A percentile compares a stretch with the other conserved stretches of the same genome.
Evolutionary conservation across 2,888 invertebrate species (phyloP).

Genomic region (Pseudoips prasinana): DNA sequence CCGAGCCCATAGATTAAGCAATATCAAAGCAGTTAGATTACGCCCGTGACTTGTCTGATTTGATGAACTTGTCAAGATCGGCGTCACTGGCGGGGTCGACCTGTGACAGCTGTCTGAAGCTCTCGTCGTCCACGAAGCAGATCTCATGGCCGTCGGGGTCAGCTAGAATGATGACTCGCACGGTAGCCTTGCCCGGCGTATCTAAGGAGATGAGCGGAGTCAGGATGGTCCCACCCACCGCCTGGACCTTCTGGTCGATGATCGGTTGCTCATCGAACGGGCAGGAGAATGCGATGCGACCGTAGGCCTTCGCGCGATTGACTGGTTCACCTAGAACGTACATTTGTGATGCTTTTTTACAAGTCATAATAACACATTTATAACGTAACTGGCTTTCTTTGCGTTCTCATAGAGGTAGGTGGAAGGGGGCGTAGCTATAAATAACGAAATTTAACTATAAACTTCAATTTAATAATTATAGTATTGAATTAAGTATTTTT

Average conservation of each 20-base stretch:
- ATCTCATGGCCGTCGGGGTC: slow-evolving; percentile 99
- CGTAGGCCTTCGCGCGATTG: slow-evolving; percentile 94
- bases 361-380: too few species aligned
- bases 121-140: slow-evolving; percentile 98
- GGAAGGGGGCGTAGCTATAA: too few species aligned
- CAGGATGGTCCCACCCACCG: slow-evolving; percentile 87
- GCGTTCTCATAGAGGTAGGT: too few species aligned
- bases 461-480: too few species aligned
- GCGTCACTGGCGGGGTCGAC: slow-evolving; percentile 92
- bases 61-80: slow-evolving; percentile 89
- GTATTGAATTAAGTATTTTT: too few species aligned
- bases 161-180: slow-evolving; percentile 96
- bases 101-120: slow-evolving; percentile 92
- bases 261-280: slow-evolving; percentile 89
- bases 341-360: not conserved
- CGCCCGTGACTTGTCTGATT: slow-evolving; percentile 83
- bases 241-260: slow-evolving; percentile 88
- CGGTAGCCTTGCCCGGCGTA: slow-evolving; percentile 98
- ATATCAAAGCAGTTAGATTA: slow-evolving; percentile 26
- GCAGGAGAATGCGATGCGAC: slow-evolving; percentile 96
- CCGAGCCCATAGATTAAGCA: not conserved
- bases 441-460: too few species aligned
- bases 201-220: slow-evolving; percentile 96
- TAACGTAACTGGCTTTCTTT: too few species aligned
- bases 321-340: slow-evolving; percentile 81